Conservation (phyloP, 2,113 vertebrate species). For the Caranx ignobilis region DNA sequence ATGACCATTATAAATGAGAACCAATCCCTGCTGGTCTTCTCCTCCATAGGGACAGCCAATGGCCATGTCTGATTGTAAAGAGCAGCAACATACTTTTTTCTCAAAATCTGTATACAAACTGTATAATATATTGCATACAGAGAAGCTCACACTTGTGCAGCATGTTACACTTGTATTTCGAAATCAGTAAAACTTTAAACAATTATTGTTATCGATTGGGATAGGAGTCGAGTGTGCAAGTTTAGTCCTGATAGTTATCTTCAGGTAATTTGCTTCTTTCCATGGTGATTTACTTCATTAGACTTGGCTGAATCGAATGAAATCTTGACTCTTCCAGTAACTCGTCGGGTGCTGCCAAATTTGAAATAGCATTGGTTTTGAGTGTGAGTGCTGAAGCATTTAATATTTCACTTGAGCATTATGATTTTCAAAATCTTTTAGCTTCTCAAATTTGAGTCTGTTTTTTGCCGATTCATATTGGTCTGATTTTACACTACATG, state of each 20-base stretch:
- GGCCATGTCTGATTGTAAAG: conserved; percentile 84
- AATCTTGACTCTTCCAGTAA: background rate
- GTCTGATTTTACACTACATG: background rate
- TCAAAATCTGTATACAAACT: background rate
- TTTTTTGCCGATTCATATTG: background rate
- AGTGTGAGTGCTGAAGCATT: background rate
- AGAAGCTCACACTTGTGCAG: background rate
- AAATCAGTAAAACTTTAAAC: background rate
- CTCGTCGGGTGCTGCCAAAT: background rate
- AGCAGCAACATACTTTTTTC: conserved; percentile 3
- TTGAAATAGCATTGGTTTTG: background rate
- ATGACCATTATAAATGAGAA: conserved; percentile 88
- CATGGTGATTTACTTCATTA: conserved; percentile 6
- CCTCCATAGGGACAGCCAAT: conserved; percentile 91
- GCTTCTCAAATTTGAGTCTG: background rate
- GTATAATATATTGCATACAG: background rate
- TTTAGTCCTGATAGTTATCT: background rate
- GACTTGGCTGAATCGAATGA: conserved; percentile 14
- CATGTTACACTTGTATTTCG: background rate
- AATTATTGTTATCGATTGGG: background rate
- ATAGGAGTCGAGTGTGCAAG: background rate
- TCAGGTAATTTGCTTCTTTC: conserved; percentile 13
- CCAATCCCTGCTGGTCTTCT: conserved; percentile 86
- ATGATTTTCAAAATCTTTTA: background rate
- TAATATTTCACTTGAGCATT: background rate